A percentile compares a stretch with the other conserved stretches of the same genome.
phyloP scores from a whole-genome alignment of 2,888 invertebrate species.

The Tachina fera region DNA sequence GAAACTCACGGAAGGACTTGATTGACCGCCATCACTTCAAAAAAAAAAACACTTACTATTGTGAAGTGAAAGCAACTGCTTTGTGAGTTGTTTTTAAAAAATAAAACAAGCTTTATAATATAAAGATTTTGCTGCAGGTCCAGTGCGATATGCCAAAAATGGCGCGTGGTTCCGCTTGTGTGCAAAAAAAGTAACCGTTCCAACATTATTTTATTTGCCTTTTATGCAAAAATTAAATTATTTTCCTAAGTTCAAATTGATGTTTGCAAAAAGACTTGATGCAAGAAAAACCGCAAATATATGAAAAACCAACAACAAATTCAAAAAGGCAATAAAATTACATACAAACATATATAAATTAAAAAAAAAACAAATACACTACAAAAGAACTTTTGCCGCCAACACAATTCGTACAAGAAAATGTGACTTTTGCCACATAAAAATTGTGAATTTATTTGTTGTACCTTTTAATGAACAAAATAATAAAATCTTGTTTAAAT shows the following conservation, averaged over 20 bases:
- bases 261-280: no score
- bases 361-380: constrained; percentile 2
- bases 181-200: no score
- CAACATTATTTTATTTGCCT: background rate
- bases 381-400: constrained; percentile 61
- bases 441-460: constrained; percentile 58
- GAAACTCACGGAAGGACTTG: no score
- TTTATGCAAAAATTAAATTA: background rate
- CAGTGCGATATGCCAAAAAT: no score
- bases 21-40: no score
- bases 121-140: no score
- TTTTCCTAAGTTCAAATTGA: constrained; percentile 41
- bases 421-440: constrained; percentile 63
- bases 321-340: constrained; percentile 5
- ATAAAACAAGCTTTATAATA: no score
- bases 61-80: no score
- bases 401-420: constrained; percentile 57
- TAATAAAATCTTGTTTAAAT: constrained; percentile 58
- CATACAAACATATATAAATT: background rate
- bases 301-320: constrained; percentile 15
- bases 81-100: no score
- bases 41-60: no score
- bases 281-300: constrained; percentile 34
- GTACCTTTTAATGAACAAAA: constrained; percentile 36
- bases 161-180: no score